Conservation (phyloP, 2,797 vertebrate genomes). For the Cryptoprocta ferox region DNA sequence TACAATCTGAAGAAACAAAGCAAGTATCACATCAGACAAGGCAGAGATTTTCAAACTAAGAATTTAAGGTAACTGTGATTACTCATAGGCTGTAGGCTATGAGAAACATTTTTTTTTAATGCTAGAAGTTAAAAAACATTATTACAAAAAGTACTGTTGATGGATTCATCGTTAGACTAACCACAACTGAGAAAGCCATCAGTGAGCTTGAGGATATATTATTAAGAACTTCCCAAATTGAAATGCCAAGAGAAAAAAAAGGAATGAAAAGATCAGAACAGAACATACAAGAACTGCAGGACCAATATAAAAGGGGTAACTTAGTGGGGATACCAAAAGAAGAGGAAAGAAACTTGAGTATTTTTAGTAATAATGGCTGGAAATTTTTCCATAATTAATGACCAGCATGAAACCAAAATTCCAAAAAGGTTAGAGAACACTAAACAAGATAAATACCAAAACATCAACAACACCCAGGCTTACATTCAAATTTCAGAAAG, state of each 20-base stretch:
- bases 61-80: background rate
- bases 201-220: background rate
- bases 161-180: background rate
- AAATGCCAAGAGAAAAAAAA: background rate
- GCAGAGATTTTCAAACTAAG: background rate
- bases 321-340: background rate
- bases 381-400: slow-evolving; percentile 7
- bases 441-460: background rate
- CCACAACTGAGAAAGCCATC: background rate
- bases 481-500: background rate
- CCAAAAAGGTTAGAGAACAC: background rate
- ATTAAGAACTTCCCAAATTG: background rate
- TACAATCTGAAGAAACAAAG: slow-evolving; percentile 16
- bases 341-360: background rate
- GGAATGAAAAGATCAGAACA: background rate
- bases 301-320: background rate
- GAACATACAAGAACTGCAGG: background rate
- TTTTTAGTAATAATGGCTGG: background rate
- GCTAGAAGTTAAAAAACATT: slow-evolving; percentile 13
- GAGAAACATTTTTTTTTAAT: background rate
- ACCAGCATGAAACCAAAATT: background rate
- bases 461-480: background rate
- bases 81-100: background rate
- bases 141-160: background rate
- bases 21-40: background rate